Evolutionary conservation across 2,888 invertebrate species (phyloP), one percentile per base, ranked within the genome.

Genomic region (Luperina testacea): DNA sequence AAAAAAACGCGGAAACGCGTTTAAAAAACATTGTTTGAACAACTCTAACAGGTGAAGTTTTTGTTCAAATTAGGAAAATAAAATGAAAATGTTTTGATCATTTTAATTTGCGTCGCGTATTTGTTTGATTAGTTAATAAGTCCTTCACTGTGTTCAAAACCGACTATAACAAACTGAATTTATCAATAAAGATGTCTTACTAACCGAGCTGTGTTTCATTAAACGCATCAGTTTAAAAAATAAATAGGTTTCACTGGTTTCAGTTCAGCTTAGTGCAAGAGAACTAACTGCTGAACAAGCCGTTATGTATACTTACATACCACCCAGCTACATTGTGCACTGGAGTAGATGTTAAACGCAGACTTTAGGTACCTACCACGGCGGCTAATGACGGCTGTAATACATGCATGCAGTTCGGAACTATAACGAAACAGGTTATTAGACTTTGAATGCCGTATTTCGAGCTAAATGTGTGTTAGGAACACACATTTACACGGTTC

Each of bases 191-290:
- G 53, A 65, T 65, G 68, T 80, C 72, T 79, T 65, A 63, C 70
- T 75, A 75, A 82, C 72, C 53, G 72, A 69, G 48, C 77, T 75
- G 65, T 68, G 69, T 71, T 85, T 70, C 59, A 71, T 53, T 78
- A 81, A 85, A 80, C 77, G 71, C 78, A 77, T 81, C 75, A 70
- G 76, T 84, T 84, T 82, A 68, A 85, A 84, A 86, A 81, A 85
- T 76, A 82, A 61, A 85, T 84, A 80, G 75, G 76, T 83, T 87
- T 74, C 72, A 74, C 80, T 84, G 75, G 76, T 83, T 87, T 74
- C 72, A 74, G 81, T 84, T 72, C 72, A 74, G 81, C 75, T 78
- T 65, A 68, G 78, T 81, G 79, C 75, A 79, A 72, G 78, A 65
- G 79, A 83, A 83, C 81, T 80, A 84, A 81, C 80, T 72, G 78